Conservation (phyloP, 2,888 invertebrate species). For the Aphrophora alni region DNA sequence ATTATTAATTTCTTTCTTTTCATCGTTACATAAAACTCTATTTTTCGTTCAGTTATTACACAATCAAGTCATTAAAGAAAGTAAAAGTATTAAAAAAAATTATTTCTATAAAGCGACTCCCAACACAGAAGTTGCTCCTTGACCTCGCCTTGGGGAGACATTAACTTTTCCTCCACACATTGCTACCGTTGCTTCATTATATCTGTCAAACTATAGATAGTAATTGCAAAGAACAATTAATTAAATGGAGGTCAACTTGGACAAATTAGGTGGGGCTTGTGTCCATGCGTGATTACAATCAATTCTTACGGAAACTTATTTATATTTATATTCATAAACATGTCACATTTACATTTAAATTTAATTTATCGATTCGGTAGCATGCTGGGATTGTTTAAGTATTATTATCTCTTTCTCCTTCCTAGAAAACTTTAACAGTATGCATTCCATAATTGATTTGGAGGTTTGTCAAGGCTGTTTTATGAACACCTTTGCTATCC, state of each 20-base stretch:
- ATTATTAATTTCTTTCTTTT: too few relatives aligned
- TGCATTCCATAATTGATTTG: not conserved
- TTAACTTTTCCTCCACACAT: not conserved
- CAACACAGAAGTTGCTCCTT: too few relatives aligned
- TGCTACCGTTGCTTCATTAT: not conserved
- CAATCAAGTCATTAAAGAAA: too few relatives aligned
- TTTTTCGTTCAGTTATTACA: too few relatives aligned
- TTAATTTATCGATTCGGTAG: not conserved
- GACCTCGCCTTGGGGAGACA: not conserved
- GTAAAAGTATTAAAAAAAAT: too few relatives aligned
- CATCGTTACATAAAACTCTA: too few relatives aligned
- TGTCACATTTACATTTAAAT: not conserved
- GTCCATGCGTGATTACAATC: not conserved
- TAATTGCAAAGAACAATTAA: not conserved
- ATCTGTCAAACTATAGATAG: not conserved
- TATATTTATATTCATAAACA: not conserved
- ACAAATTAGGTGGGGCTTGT: not conserved
- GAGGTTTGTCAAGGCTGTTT: not conserved
- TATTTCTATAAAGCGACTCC: too few relatives aligned
- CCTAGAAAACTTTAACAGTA: not conserved
- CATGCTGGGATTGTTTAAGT: not conserved
- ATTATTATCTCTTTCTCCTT: not conserved
- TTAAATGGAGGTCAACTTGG: not conserved
- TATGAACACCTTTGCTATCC: too few relatives aligned
- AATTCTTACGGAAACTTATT: not conserved